Conservation (phyloP, 2,888 invertebrate genomes). For the Heliconius erato region DNA sequence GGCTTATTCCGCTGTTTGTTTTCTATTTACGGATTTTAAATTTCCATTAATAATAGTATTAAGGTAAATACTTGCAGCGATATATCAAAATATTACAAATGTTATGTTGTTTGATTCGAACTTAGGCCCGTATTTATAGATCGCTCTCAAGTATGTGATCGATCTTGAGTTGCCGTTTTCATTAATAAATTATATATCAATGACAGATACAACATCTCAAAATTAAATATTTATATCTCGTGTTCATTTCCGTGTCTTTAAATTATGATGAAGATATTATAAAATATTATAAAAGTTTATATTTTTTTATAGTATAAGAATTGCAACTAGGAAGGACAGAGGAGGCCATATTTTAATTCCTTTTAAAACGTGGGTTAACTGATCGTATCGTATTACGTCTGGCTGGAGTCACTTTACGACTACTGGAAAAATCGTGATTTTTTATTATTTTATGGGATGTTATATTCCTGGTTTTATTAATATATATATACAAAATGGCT, state of each 20-base stretch:
- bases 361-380: constrained; percentile 54
- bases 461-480: not conserved
- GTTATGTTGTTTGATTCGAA: not conserved
- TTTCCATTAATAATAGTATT: constrained; percentile 28
- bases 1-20: constrained; percentile 45
- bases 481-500: not conserved
- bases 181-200: too few species aligned
- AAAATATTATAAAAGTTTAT: not conserved
- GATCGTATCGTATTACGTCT: constrained; percentile 53
- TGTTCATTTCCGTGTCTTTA: not conserved
- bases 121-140: not conserved
- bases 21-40: constrained; percentile 40
- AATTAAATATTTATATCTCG: not conserved
- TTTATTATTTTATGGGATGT: not conserved
- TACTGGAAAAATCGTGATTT: constrained; percentile 53
- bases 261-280: not conserved
- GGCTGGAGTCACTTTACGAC: constrained; percentile 52
- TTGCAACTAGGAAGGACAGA: constrained; percentile 26
- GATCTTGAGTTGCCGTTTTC: too few species aligned
- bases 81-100: not conserved
- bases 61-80: not conserved
- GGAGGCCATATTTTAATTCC: constrained; percentile 35
- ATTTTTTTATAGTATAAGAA: not conserved
- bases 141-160: too few species aligned
- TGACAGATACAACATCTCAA: too few species aligned